phyloP scores from a whole-genome alignment of 2,113 vertebrate genomes.

The Protomyctophum bolini region DNA sequence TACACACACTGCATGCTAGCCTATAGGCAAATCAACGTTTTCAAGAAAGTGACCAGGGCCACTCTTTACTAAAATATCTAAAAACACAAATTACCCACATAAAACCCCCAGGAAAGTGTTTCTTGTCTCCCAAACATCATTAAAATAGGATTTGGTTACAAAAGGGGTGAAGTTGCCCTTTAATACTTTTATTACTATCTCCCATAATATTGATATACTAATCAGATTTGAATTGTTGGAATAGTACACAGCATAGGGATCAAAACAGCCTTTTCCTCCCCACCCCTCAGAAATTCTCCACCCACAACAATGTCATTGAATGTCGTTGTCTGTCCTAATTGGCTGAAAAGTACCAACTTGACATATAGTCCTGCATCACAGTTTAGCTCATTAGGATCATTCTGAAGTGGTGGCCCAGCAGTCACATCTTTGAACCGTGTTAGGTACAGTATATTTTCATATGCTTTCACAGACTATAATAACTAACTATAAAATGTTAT shows the following conservation, averaged over 20 bases:
- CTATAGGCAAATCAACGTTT: no score
- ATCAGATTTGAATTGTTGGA: conserved; percentile 2
- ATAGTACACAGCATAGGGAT: not conserved
- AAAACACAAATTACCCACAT: no score
- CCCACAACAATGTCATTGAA: conserved; percentile 56
- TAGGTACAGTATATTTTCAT: conserved; percentile 38
- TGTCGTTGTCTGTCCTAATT: conserved; percentile 37
- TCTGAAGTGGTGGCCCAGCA: conserved; percentile 26
- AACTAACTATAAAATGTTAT: no score
- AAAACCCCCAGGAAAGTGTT: no score
- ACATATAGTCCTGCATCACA: conserved; percentile 18
- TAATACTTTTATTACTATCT: no score
- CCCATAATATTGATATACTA: no score
- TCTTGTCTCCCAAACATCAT: no score
- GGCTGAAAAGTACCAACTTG: conserved; percentile 35
- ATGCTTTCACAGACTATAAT: not conserved
- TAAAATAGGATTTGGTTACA: no score
- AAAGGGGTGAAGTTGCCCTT: no score
- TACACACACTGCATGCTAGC: no score
- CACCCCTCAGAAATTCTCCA: conserved; percentile 60
- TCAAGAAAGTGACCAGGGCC: no score
- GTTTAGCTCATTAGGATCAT: conserved; percentile 26
- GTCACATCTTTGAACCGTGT: conserved; percentile 30
- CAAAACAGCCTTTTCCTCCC: conserved; percentile 3
- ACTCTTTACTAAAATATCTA: no score